Conservation (phyloP, 2,888 invertebrate species). For the Melitaea athalia region DNA sequence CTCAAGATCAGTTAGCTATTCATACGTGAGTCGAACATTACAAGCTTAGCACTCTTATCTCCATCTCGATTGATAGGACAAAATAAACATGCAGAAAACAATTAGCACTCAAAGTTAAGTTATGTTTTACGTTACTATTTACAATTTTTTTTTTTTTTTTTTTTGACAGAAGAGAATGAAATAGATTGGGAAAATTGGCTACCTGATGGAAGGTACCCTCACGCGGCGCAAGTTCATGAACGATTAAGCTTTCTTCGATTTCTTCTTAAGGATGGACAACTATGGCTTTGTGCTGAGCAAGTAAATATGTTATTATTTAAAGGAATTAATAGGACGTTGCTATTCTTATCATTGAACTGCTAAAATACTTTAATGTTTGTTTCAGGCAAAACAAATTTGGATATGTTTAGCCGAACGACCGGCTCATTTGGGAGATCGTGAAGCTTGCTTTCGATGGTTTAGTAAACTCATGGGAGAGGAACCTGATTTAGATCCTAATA, state of each 20-base stretch:
- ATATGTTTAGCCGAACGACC: constrained; percentile 96
- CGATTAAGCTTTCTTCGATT: constrained; percentile 96
- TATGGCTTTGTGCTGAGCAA: constrained; percentile 98
- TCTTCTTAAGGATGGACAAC: constrained; percentile 95
- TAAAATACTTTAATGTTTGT: constrained; percentile 28
- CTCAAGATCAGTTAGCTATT: too few relatives aligned
- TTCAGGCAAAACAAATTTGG: constrained; percentile 96
- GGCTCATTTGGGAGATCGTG: constrained; percentile 94
- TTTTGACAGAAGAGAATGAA: constrained; percentile 85
- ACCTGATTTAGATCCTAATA: constrained; percentile 97
- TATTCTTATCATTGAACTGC: not conserved
- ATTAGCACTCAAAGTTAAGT: too few relatives aligned
- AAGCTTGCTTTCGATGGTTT: constrained; percentile 99
- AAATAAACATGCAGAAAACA: too few relatives aligned
- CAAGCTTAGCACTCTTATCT: too few relatives aligned
- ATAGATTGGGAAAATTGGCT: constrained; percentile 90
- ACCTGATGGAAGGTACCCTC: constrained; percentile 95
- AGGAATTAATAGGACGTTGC: too few relatives aligned
- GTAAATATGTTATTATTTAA: constrained; percentile 44
- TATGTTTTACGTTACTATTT: too few relatives aligned
- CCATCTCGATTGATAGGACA: too few relatives aligned
- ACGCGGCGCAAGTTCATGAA: constrained; percentile 96
- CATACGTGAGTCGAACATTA: too few relatives aligned
- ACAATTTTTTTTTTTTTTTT: not conserved
- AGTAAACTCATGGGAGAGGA: constrained; percentile 98